Conservation (phyloP, 2,113 vertebrate genomes). For the Cyphomyrus discorhynchus region DNA sequence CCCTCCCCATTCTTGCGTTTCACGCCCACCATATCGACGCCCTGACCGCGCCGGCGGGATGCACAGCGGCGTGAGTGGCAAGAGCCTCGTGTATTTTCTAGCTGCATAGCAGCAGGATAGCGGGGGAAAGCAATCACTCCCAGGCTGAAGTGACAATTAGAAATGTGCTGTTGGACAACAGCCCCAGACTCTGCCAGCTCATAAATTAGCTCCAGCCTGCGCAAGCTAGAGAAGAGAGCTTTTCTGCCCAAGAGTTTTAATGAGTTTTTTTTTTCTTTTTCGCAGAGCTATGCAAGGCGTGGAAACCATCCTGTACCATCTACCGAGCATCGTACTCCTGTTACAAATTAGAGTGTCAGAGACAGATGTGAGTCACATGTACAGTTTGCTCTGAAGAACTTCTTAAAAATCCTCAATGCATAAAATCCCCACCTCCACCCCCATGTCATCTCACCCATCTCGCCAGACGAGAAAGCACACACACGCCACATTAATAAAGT, state of each 20-base stretch:
- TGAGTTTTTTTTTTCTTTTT: constrained; percentile 48
- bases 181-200: constrained; percentile 46
- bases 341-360: constrained; percentile 8
- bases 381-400: not conserved
- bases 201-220: constrained; percentile 54
- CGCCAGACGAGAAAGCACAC: not conserved
- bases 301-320: not conserved
- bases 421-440: not conserved
- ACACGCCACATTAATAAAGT: not conserved
- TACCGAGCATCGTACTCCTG: not conserved
- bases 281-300: not conserved
- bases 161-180: constrained; percentile 58
- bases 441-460: not conserved
- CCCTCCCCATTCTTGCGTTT: constrained; percentile 49
- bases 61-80: constrained; percentile 63
- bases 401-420: not conserved
- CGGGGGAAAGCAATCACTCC: constrained; percentile 38
- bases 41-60: constrained; percentile 60
- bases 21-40: constrained; percentile 54
- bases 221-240: constrained; percentile 28
- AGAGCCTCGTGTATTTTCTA: constrained; percentile 69
- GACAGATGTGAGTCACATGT: not conserved
- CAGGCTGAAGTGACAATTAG: constrained; percentile 48
- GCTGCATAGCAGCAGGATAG: constrained; percentile 24
- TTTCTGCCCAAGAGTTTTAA: constrained; percentile 53